Evolutionary conservation across 1,140 invertebrate genomes (phyloP).

Genomic region (Drosophila lacertosa): DNA sequence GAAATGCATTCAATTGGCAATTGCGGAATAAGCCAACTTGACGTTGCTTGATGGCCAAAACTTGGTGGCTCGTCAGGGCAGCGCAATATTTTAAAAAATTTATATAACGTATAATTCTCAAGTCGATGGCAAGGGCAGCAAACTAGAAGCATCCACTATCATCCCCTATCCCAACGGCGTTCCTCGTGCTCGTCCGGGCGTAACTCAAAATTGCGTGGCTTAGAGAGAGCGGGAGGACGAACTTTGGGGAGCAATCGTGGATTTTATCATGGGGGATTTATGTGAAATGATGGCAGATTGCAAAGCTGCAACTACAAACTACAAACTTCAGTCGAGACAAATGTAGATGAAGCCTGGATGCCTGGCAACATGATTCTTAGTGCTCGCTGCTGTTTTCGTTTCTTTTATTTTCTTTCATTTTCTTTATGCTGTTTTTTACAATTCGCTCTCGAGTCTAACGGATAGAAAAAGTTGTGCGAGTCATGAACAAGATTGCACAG

Average conservation of each 20-base stretch:
- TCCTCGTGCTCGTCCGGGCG: conserved; percentile 7
- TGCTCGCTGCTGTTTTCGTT: conserved; percentile 28
- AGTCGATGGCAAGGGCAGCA: conserved; percentile 58
- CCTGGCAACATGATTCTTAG: conserved; percentile 53
- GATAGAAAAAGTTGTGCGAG: conserved; percentile 67
- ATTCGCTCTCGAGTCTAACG: conserved; percentile 68
- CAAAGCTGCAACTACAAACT: conserved; percentile 71
- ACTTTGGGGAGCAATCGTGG: conserved; percentile 70
- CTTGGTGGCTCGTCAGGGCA: conserved; percentile 55
- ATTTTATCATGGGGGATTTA: conserved; percentile 74
- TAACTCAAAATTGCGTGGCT: conserved; percentile 65
- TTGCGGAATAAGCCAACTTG: conserved; percentile 43
- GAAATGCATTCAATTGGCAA: conserved; percentile 49
- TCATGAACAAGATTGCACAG: conserved; percentile 46
- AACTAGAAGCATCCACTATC: conserved; percentile 56
- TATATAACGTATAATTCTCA: conserved; percentile 50
- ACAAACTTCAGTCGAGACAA: conserved; percentile 24
- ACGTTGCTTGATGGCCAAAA: conserved; percentile 48
- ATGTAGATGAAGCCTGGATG: not conserved
- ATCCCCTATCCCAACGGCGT: not conserved
- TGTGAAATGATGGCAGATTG: conserved; percentile 79
- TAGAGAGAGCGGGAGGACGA: conserved; percentile 59
- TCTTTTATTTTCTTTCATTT: conserved; percentile 69
- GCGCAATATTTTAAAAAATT: conserved; percentile 70
- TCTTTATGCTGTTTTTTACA: conserved; percentile 68